Conservation (phyloP, 2,888 invertebrate genomes). For the Cryptocephalus moraei region DNA sequence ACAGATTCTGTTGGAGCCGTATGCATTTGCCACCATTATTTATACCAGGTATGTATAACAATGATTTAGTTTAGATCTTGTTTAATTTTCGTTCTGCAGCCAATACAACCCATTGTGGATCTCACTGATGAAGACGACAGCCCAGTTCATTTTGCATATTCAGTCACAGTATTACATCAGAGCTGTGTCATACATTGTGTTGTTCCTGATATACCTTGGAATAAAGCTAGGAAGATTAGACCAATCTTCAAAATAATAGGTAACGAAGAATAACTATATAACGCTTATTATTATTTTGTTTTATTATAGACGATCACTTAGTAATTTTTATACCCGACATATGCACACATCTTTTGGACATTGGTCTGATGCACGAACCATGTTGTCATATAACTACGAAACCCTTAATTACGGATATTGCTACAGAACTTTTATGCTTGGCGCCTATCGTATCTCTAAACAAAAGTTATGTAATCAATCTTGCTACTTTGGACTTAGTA, state of each 20-base stretch:
- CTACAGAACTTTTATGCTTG: conserved; percentile 48
- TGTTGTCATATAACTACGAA: conserved; percentile 69
- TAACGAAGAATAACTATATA: background rate
- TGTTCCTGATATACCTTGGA: conserved; percentile 71
- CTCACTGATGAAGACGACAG: conserved; percentile 43
- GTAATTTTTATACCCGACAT: conserved; percentile 74
- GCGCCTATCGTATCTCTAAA: conserved; percentile 54
- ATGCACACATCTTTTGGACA: conserved; percentile 77
- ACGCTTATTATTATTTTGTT: background rate
- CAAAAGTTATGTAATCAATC: conserved; percentile 49
- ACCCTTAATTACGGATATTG: conserved; percentile 50
- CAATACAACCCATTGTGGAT: conserved; percentile 43
- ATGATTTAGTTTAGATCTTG: background rate
- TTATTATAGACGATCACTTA: conserved; percentile 60
- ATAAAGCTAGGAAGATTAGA: conserved; percentile 61
- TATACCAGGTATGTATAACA: conserved; percentile 49
- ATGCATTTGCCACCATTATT: conserved; percentile 72
- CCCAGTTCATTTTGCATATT: conserved; percentile 76
- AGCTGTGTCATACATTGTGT: conserved; percentile 76
- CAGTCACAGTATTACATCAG: conserved; percentile 72
- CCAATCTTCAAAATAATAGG: conserved; percentile 61
- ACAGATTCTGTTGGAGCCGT: conserved; percentile 65
- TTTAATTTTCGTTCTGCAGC: conserved; percentile 30
- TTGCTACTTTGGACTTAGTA: conserved; percentile 63
- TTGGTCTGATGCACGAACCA: conserved; percentile 74